Base-by-base conservation (phyloP, 1,140 invertebrate species). In the Papilio aristodemus region DNA sequence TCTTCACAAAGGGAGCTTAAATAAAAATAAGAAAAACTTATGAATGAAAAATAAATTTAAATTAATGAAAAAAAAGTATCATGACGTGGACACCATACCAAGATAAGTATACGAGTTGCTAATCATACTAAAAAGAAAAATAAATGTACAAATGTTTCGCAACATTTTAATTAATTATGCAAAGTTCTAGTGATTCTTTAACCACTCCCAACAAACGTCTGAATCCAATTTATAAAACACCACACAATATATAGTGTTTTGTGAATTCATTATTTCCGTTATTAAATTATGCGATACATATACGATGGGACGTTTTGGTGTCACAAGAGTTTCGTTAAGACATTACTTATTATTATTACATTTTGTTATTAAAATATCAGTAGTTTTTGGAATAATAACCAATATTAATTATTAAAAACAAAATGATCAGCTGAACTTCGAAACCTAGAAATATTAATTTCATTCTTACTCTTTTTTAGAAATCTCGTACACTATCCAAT, bases 1-100 rank as follows among this genome's bases (percentile, higher is more conserved):
- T 54, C 22, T 54, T 54, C 46, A 54, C 17, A 62, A 39, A 62
- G 39, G 37, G 59, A 0, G 17, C 25, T 36, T 62, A 36, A 62
- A 62, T 37, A 19, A 10, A 62, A 38, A 39, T 10, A 39, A n/a
- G n/a, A n/a, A n/a, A 59, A 32, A 58, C 6, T 32, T 3, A 5
- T 32, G 13, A 1, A 14, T 9, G n/a, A 32, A 13, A 32, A 32
- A 13, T 58, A 14, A 58, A 32, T 32, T 32, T 3, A 32, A 32
- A 32, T 32, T 32, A 2, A 6, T 32, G 27, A 32, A 6, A 32
- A 32, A 32, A 6, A 32, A 32, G n/a, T n/a, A n/a, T n/a, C 6
- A 11, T 58, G 0, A 0, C 25, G 7, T 46, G 13, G n/a, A 25
- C 9, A 32, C 13, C 10, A 58, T 58, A 58, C 54, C 54, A 1